Conservation (phyloP, 1,140 invertebrate species). For the Trachymyrmex cornetzi region DNA sequence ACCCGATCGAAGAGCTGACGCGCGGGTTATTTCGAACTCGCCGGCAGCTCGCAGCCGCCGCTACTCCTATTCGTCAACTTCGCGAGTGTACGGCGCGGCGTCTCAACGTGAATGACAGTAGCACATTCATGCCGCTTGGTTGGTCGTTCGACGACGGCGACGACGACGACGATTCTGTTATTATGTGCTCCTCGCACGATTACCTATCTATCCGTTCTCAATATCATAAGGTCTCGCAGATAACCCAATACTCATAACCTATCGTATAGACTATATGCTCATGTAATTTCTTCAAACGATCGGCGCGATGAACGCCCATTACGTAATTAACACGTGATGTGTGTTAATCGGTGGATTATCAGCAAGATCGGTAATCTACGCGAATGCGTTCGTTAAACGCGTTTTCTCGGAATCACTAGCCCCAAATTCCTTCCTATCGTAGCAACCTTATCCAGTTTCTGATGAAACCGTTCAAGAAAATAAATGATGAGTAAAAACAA, state of each 20-base stretch:
- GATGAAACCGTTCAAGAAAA: not conserved
- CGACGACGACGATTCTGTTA: constrained; percentile 51
- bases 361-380: constrained; percentile 1
- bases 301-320: constrained; percentile 53
- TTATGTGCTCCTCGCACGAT: constrained; percentile 66
- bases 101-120: constrained; percentile 53
- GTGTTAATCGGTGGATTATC: constrained; percentile 13
- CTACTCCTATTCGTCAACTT: constrained; percentile 28
- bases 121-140: not conserved
- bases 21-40: constrained; percentile 58
- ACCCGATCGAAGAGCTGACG: constrained; percentile 33
- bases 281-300: constrained; percentile 28
- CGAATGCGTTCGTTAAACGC: not conserved
- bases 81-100: constrained; percentile 5
- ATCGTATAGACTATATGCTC: constrained; percentile 52
- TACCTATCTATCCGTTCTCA: constrained; percentile 78
- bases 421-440: not conserved
- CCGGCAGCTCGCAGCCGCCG: constrained; percentile 1
- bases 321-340: constrained; percentile 69
- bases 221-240: constrained; percentile 80
- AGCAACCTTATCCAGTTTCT: not conserved
- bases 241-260: constrained; percentile 78
- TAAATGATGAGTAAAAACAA: not conserved
- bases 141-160: constrained; percentile 1
- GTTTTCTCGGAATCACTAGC: not conserved